Evolutionary conservation across 2,888 invertebrate species (phyloP), one percentile per base, ranked within the genome.

Genomic region (Brachypalpus laphriformis): DNA sequence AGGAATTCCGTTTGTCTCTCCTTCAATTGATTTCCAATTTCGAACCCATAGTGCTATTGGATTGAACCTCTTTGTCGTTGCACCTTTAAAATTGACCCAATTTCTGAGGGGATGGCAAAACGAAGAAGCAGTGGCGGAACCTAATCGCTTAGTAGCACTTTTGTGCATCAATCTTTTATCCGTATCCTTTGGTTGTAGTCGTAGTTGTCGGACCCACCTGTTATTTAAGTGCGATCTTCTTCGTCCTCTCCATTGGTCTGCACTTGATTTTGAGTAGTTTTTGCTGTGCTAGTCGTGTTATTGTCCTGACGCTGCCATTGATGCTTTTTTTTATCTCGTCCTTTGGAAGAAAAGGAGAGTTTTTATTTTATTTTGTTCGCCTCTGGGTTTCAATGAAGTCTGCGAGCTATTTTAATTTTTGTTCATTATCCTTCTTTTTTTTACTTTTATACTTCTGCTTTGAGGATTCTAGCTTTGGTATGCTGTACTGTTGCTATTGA

Each of bases 321-420:
- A 56, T 45, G 77, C 61, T 56, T 56, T 11, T 18, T n/a, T 11
- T 22, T 25, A 37, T 37, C 5, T 9, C 20, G 34, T 68, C 16
- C 11, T 25, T 25, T 25, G 25, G 25, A 5, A 4, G 25, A 25
- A 25, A 5, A n/a, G n/a, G n/a, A n/a, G n/a, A n/a, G n/a, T n/a
- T 5, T 25, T 25, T 25, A 16, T 18, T 49, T 31, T 37, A 37
- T 74, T 22, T 61, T 51, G 31, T n/a, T n/a, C n/a, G n/a, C n/a
- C n/a, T 56, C 22, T 11, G 31, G 9, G 28, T 75, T 76, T 76
- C 59, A 66, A 75, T 75, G 63, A 63, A 68, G 75, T 66, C 65
- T 76, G 82, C 9, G 42, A 59, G 65, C 37, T 81, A 81, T 81
- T 74, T 81, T 70, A 70, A 82, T 82, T 75, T 57, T 49, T 71